These are phyloP conservation scores for Acrocephalus kingi DNA, from an alignment of 2,113 vertebrate species.

Conservation along the genomic window DNA sequence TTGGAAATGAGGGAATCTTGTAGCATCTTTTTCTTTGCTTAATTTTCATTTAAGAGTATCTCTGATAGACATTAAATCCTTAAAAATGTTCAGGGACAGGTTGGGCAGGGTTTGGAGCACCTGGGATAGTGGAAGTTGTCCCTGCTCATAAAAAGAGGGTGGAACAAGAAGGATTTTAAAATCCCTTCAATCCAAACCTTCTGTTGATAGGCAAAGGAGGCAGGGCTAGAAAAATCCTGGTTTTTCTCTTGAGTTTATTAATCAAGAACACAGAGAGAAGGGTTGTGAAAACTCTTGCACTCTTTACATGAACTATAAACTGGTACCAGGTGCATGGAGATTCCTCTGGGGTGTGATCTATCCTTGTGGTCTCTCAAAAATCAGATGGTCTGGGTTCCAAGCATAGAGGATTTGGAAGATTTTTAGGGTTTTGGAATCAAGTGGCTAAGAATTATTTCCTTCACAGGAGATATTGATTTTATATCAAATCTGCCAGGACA, in stretches of 20 bases:
- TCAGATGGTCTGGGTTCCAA: not conserved
- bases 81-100: not conserved
- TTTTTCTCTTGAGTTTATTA: not conserved
- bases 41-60: not conserved
- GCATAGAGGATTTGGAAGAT: too few species aligned
- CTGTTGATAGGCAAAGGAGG: not conserved
- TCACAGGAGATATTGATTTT: not conserved
- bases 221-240: not conserved
- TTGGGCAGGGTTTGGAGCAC: not conserved
- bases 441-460: not conserved
- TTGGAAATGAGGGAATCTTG: not conserved
- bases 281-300: not conserved
- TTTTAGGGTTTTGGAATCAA: not conserved
- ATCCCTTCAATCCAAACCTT: not conserved
- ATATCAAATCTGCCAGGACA: not conserved
- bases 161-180: not conserved
- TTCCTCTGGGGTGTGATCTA: not conserved
- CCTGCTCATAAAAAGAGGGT: not conserved
- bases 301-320: accelerated
- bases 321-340: not conserved
- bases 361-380: not conserved
- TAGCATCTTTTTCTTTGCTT: not conserved
- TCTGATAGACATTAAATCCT: not conserved
- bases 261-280: not conserved
- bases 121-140: not conserved